phyloP scores from a whole-genome alignment of 2,113 vertebrate genomes.

The Cepphus grylle region DNA sequence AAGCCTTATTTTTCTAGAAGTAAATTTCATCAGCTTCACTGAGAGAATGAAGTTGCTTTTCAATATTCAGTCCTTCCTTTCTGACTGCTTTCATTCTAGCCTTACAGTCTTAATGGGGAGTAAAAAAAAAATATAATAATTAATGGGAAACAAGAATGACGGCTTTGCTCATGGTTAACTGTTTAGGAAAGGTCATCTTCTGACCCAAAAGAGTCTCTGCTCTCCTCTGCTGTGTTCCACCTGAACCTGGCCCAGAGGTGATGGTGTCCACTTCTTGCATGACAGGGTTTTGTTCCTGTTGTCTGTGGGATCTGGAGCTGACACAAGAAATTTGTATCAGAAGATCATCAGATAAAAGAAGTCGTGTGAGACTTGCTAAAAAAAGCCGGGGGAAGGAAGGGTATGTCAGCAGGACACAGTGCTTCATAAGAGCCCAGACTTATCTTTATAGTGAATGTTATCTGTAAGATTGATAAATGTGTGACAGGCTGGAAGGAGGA shows the following conservation, averaged over 20 bases:
- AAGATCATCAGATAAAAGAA: slow-evolving; percentile 45
- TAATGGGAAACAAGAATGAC: accelerated
- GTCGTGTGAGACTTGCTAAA: neutral
- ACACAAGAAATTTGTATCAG: slow-evolving; percentile 40
- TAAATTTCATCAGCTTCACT: neutral
- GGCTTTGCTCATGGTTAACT: neutral
- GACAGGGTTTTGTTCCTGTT: neutral
- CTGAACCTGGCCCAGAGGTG: neutral
- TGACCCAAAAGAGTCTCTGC: neutral
- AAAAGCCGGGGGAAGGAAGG: neutral
- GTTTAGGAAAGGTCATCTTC: neutral
- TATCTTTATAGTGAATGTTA: slow-evolving; percentile 6
- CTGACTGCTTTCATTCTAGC: neutral
- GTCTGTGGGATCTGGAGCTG: neutral
- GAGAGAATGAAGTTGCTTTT: neutral
- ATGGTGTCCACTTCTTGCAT: neutral
- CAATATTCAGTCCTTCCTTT: neutral
- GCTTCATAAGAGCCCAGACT: neutral
- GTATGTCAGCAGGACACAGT: neutral
- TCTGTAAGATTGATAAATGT: slow-evolving; percentile 40
- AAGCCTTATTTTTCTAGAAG: neutral
- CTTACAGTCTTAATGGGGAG: neutral
- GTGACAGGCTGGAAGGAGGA: slow-evolving; percentile 7
- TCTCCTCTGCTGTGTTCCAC: neutral
- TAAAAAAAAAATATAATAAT: neutral